Base-by-base conservation (phyloP, 2,113 vertebrate genomes). In the Tympanuchus pallidicinctus region DNA sequence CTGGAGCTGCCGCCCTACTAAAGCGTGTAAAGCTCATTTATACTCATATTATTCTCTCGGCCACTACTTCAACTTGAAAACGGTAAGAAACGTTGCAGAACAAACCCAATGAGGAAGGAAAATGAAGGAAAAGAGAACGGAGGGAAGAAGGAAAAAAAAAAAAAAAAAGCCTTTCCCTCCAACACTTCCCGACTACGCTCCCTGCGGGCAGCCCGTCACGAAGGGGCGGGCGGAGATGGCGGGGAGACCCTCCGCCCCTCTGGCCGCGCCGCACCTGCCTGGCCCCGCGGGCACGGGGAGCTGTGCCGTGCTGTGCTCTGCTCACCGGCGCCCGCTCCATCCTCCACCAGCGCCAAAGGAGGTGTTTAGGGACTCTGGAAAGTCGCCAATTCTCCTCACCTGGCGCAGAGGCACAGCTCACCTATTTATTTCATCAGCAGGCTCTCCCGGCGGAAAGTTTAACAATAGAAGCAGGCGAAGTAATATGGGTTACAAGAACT, bases 401-500 rank as follows among this genome's bases (percentile, higher is more conserved):
- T 91, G 75, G 57, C 57, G 32, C 63, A 17, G 27, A 75, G 65
- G 87, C 77, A 82, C 67, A 88, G 79, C 83, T 48, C 73, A 89
- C 93, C 75, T 36, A 79, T 76, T 89, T 92, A 76, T 90, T 94
- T 90, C 90, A 93, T 82, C 94, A 82, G 70, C 88, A 56, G 81
- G 79, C 93, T 83, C 94, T 91, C 65, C 82, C 54, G n/a, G 71
- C 47, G 61, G 73, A 96, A 97, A 98, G 97, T 98, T 98, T 94
- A 97, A 90, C 75, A 82, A 92, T 79, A 79, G 77, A 75, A 96
- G 20, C 74, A 85, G 90, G 71, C 67, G 86, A 88, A 92, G 76
- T 74, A 81, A 9, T 12, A 64, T 7, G 65, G 38, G 81, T 22
- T 84, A 75, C 61, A 66, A 22, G 61, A 91, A 48, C 11, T 60